Evolutionary conservation across 2,113 vertebrate species (phyloP), one percentile per base, ranked within the genome.

Genomic region (Uropsilus gracilis): DNA sequence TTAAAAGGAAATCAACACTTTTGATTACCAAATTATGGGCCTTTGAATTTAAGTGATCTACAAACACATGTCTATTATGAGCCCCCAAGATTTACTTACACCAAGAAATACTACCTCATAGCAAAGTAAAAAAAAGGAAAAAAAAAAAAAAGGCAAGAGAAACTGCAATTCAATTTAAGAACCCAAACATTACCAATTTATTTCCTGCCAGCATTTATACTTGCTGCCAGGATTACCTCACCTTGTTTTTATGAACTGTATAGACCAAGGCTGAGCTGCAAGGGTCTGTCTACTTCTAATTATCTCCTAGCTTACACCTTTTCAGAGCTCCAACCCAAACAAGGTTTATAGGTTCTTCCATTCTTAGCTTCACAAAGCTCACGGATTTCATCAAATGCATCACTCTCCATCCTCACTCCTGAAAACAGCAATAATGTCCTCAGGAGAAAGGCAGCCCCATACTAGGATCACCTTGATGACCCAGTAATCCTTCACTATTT

Each of bases 101-200:
- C 12, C 28, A 50, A 20, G 17, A 0, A 32, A 81, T 85, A 28
- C 37, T 86, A 75, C 55, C 34, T 68, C 13, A n/a, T 6, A 37
- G 48, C 30, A 53, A 88, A 73, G 59, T 12, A 26, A 61, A 86
- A 94, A n/a, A 77, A 95, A n/a, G 59, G n/a, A n/a, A n/a, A n/a
- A n/a, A n/a, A 26, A 61, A 86, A 94, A n/a, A 77, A 95, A n/a
- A 61, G 11, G 32, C 6, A 46, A 48, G 48, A 85, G 28, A 73
- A 84, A 8, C 17, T 3, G 42, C 22, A 30, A 26, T 14, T 50
- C 57, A 92, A 78, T 26, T 78, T 66, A n/a, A 64, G 26, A 93
- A 68, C 22, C 57, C 50, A 55, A 6, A 46, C 57, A 48, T 64
- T 57, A n/a, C 28, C 55, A 90, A 39, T 34, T 44, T 86, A 55